These are phyloP conservation scores for Thera obeliscata DNA, from an alignment of 2,888 invertebrate species.

Conservation along the genomic window DNA sequence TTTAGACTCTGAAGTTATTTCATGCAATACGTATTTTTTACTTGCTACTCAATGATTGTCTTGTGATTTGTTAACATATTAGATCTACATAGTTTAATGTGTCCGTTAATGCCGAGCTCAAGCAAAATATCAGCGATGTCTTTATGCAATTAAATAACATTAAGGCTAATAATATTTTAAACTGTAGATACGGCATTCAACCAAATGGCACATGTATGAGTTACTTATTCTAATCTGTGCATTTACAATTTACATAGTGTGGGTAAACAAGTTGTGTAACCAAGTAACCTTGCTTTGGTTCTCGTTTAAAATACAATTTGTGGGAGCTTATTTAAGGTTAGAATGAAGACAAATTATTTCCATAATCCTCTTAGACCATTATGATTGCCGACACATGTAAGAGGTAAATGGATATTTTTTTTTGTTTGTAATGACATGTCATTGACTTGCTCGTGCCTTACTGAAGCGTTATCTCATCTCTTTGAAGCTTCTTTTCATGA, in stretches of 20 bases:
- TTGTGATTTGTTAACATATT: background rate
- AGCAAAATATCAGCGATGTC: conserved; percentile 6
- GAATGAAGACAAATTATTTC: background rate
- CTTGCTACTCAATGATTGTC: background rate
- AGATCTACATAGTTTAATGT: background rate
- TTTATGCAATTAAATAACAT: conserved; percentile 23
- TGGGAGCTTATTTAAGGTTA: conserved; percentile 31
- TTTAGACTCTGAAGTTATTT: too few species aligned
- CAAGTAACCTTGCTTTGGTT: conserved; percentile 44
- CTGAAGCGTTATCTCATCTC: background rate
- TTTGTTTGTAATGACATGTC: background rate
- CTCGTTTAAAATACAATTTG: conserved; percentile 33
- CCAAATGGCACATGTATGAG: conserved; percentile 36
- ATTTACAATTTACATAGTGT: conserved; percentile 58
- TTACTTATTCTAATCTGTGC: conserved; percentile 49
- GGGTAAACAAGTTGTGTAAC: conserved; percentile 55
- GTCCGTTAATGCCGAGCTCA: conserved; percentile 2
- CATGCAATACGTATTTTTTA: too few species aligned
- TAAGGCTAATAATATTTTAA: conserved; percentile 42
- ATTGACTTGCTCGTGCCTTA: background rate
- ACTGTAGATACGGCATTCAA: conserved; percentile 29
- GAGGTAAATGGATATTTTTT: background rate
- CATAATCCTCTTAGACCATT: background rate
- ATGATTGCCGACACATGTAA: background rate
- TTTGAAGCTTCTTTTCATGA: background rate